Percentiles rank a stretch among this genome's conserved stretches.
Evolutionary conservation across 2,888 invertebrate genomes (phyloP).

Genomic region (Stegana nigrithorax): DNA sequence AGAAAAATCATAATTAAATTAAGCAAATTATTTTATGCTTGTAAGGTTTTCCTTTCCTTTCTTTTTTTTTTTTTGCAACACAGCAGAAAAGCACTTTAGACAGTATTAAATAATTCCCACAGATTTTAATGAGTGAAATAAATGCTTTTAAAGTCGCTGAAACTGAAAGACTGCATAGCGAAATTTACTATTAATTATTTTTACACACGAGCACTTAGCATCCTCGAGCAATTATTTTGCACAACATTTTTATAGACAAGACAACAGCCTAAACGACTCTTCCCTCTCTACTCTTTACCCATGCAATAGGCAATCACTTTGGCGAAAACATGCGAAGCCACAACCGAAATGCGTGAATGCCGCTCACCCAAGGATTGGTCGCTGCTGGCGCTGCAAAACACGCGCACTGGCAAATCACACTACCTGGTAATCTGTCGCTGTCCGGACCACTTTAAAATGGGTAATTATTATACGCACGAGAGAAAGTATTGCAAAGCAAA

Average conservation of each 20-base stretch:
- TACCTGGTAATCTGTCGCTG: conserved; percentile 93
- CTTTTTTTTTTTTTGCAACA: no score
- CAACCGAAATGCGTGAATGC: conserved; percentile 90
- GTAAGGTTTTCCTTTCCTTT: conserved; percentile 4
- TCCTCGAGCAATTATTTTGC: no score
- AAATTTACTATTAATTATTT: no score
- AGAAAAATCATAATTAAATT: conserved; percentile 36
- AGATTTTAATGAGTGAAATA: no score
- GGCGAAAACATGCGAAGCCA: conserved; percentile 93
- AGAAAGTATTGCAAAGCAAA: neutral
- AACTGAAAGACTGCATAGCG: no score
- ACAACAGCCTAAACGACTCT: no score
- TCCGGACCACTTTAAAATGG: conserved; percentile 85
- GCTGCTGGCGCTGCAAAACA: conserved; percentile 88
- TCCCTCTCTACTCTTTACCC: conserved; percentile 8
- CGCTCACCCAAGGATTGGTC: conserved; percentile 92
- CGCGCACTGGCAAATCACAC: conserved; percentile 92
- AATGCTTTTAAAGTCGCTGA: no score
- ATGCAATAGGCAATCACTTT: conserved; percentile 79
- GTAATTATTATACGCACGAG: conserved; percentile 70
- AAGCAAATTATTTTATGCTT: neutral
- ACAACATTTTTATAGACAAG: no score
- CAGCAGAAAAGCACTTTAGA: no score
- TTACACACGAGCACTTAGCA: no score
- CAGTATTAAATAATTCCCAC: no score